Conservation (phyloP, 2,797 vertebrate species). For the Poeciliopsis presidionis region DNA sequence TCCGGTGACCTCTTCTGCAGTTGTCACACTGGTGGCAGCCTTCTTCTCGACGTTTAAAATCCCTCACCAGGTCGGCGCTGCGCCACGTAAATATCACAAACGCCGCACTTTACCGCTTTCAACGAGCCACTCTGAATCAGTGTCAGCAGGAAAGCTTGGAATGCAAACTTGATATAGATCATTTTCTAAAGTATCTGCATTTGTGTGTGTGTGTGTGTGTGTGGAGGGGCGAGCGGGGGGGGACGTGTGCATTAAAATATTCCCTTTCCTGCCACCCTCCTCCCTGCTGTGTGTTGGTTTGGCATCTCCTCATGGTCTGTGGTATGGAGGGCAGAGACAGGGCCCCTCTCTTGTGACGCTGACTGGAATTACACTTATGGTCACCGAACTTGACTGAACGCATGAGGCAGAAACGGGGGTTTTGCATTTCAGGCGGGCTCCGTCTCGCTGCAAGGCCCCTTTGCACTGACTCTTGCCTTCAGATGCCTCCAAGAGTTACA, state of each 20-base stretch:
- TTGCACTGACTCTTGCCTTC: conserved; percentile 5
- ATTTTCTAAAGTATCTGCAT: conserved; percentile 11
- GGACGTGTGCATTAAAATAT: conserved; percentile 62
- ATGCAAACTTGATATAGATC: conserved; percentile 57
- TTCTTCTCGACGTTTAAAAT: conserved; percentile 36
- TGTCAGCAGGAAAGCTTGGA: conserved; percentile 57
- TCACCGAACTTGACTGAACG: conserved; percentile 63
- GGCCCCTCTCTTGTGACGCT: conserved; percentile 68
- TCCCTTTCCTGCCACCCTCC: conserved; percentile 36
- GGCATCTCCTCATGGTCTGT: conserved; percentile 71
- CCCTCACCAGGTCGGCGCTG: conserved; percentile 22
- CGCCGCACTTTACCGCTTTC: conserved; percentile 26
- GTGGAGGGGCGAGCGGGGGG: conserved; percentile 8
- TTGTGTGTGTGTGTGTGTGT: conserved; percentile 20
- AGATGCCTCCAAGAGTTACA: conserved; percentile 8
- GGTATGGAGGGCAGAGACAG: conserved; percentile 69
- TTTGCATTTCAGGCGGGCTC: conserved; percentile 47
- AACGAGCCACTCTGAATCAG: conserved; percentile 33
- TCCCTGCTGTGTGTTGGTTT: conserved; percentile 38
- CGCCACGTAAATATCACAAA: conserved; percentile 24
- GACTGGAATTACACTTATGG: conserved; percentile 74
- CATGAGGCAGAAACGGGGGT: conserved; percentile 48
- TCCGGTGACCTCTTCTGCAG: conserved; percentile 14
- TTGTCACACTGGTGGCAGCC: conserved; percentile 10
- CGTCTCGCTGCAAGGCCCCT: conserved; percentile 11